Evolutionary conservation across 2,888 invertebrate genomes (phyloP).

Genomic region (Patella depressa): DNA sequence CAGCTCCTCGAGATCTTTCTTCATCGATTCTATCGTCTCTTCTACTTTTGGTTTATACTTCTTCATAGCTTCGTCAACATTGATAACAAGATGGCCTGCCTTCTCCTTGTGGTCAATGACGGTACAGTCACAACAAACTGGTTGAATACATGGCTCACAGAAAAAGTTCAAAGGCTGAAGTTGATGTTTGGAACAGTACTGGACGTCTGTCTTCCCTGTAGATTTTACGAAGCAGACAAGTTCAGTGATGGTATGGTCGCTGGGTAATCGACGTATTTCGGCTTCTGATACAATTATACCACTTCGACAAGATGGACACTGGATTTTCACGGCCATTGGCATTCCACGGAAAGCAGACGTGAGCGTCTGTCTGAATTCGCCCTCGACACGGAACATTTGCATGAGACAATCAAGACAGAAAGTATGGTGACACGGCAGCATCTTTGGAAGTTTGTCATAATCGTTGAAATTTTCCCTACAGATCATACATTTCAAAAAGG

Average conservation of each 20-base stretch:
- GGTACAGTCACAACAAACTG: slow-evolving; percentile 65
- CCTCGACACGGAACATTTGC: slow-evolving; percentile 66
- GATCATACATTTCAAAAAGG: slow-evolving; percentile 67
- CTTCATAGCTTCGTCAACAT: slow-evolving; percentile 61
- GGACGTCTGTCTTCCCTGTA: slow-evolving; percentile 55
- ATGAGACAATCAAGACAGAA: slow-evolving; percentile 69
- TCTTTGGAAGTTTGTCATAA: slow-evolving; percentile 67
- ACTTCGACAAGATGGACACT: slow-evolving; percentile 62
- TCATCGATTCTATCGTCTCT: slow-evolving; percentile 53
- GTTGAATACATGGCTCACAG: slow-evolving; percentile 64
- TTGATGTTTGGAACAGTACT: slow-evolving; percentile 62
- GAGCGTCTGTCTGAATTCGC: slow-evolving; percentile 60
- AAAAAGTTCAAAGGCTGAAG: slow-evolving; percentile 66
- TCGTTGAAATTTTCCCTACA: slow-evolving; percentile 69
- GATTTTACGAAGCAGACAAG: slow-evolving; percentile 57
- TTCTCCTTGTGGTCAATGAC: slow-evolving; percentile 64
- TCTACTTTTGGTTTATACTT: slow-evolving; percentile 63
- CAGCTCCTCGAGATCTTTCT: slow-evolving; percentile 44
- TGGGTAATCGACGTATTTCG: slow-evolving; percentile 61
- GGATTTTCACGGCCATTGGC: slow-evolving; percentile 64
- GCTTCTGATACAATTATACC: slow-evolving; percentile 57
- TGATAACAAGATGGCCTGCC: slow-evolving; percentile 60
- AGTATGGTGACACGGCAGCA: slow-evolving; percentile 70
- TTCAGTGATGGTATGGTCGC: slow-evolving; percentile 63
- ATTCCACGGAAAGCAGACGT: slow-evolving; percentile 55